Base-by-base conservation (phyloP, 2,113 vertebrate species). In the Hipposideros armiger region DNA sequence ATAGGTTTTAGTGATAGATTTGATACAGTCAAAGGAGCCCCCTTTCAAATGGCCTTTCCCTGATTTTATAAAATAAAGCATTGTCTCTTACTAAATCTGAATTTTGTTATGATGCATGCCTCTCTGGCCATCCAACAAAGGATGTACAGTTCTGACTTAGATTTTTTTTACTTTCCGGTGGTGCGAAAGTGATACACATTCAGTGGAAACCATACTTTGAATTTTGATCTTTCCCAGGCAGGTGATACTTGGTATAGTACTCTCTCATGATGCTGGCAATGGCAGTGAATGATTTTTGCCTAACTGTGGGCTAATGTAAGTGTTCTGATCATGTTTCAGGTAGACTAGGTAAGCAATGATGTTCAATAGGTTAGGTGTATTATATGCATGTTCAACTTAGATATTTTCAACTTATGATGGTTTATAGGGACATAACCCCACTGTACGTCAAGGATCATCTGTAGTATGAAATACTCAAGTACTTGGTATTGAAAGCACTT, bases 391-490 rank as follows among this genome's bases (percentile, higher is more conserved):
- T 78, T 78, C 52, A 30, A 30, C 45, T 50, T 50, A 50, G 24
- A 73, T 73, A 45, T 73, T 47, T 45, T 73, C 70, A 54, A 78
- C 32, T 32, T 78, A 22, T 4, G 14, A 78, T 56, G 19, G 76
- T 78, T 56, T 78, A 56, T 56, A 56, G 76, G n/a, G 32, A 40
- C 11, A 6, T 78, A 78, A 78, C 76, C 32, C 76, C 52, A 56
- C 56, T 22, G 22, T 36, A 78, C 56, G n/a, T 56, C 13, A 19
- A 56, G 52, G 52, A 78, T 32, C 76, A 56, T 36, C 20, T 78
- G 52, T 56, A 81, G 47, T 90, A 8, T 91, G 22, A 94, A 90
- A 67, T 91, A 81, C 11, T 92, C 69, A 90, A 58, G 58, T 95
- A 66, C 22, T 80, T 69, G n/a, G 40, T 84, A 5, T 69, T 40